These are phyloP conservation scores for Barnardius zonarius DNA, from an alignment of 2,113 vertebrate species.

Conservation along the genomic window DNA sequence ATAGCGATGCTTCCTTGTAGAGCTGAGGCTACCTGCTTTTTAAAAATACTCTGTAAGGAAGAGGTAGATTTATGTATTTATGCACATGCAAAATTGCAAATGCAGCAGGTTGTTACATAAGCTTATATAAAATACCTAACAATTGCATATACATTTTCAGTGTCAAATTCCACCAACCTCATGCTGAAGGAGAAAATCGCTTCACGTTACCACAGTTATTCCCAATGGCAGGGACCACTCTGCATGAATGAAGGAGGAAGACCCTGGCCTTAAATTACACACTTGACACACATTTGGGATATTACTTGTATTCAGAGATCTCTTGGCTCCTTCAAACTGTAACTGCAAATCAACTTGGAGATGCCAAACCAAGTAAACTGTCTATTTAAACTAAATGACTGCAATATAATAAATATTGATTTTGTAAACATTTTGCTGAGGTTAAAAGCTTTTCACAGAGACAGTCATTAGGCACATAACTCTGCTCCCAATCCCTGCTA, in stretches of 20 bases:
- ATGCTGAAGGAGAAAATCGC: not conserved
- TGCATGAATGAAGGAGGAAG: not conserved
- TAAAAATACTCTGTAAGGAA: not conserved
- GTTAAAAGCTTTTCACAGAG: not conserved
- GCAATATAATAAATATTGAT: not conserved
- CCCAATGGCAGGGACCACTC: not conserved
- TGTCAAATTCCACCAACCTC: not conserved
- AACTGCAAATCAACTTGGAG: not conserved
- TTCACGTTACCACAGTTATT: not conserved
- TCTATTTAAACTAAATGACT: not conserved
- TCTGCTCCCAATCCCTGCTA: not conserved
- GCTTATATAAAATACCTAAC: not conserved
- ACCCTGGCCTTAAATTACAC: not conserved
- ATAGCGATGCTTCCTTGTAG: not conserved
- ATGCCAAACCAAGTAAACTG: not conserved
- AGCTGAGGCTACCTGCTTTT: not conserved
- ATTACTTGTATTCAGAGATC: not conserved
- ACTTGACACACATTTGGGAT: not conserved
- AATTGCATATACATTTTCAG: not conserved
- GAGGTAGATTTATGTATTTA: not conserved
- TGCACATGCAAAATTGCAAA: not conserved
- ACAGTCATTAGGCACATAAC: not conserved
- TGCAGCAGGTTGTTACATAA: not conserved
- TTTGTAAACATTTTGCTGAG: not conserved
- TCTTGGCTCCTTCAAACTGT: not conserved